phyloP scores from a whole-genome alignment of 1,140 invertebrate genomes.

The Palaemon carinicauda region DNA sequence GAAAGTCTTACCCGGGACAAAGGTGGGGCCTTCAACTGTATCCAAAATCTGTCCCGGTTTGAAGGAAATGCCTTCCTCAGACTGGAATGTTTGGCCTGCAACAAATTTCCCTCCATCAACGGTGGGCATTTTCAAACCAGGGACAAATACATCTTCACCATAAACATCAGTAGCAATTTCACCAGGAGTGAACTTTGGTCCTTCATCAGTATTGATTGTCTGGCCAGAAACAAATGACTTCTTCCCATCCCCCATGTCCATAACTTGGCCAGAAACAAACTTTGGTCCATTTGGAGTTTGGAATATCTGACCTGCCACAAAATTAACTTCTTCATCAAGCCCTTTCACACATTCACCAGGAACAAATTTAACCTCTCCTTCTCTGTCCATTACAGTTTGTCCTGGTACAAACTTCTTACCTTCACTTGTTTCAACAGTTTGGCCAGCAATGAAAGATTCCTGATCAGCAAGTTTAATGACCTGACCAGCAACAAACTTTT shows the following conservation, averaged over 20 bases:
- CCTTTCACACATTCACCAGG: slow-evolving; percentile 55
- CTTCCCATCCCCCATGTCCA: slow-evolving; percentile 70
- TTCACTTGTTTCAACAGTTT: slow-evolving; percentile 59
- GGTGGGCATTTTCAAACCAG: slow-evolving; percentile 73
- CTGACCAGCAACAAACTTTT: slow-evolving; percentile 65
- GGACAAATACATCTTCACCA: slow-evolving; percentile 71
- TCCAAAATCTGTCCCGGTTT: slow-evolving; percentile 69
- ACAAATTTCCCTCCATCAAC: slow-evolving; percentile 72
- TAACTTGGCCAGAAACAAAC: slow-evolving; percentile 78
- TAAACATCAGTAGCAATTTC: slow-evolving; percentile 63
- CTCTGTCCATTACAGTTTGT: slow-evolving; percentile 51
- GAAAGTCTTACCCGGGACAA: slow-evolving; percentile 57
- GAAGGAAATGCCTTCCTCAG: slow-evolving; percentile 70
- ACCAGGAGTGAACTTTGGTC: slow-evolving; percentile 77
- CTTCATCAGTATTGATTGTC: slow-evolving; percentile 71
- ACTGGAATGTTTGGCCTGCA: slow-evolving; percentile 75
- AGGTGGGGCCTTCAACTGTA: slow-evolving; percentile 53
- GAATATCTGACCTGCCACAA: slow-evolving; percentile 70
- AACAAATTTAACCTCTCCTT: slow-evolving; percentile 55
- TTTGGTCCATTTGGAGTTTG: slow-evolving; percentile 72
- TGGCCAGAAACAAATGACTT: slow-evolving; percentile 70
- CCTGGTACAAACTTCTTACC: slow-evolving; percentile 62
- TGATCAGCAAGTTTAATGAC: slow-evolving; percentile 60
- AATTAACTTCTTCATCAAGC: slow-evolving; percentile 38
- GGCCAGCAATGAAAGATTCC: slow-evolving; percentile 64